Conservation (phyloP, 1,140 invertebrate genomes). For the Lasioglossum albipes region DNA sequence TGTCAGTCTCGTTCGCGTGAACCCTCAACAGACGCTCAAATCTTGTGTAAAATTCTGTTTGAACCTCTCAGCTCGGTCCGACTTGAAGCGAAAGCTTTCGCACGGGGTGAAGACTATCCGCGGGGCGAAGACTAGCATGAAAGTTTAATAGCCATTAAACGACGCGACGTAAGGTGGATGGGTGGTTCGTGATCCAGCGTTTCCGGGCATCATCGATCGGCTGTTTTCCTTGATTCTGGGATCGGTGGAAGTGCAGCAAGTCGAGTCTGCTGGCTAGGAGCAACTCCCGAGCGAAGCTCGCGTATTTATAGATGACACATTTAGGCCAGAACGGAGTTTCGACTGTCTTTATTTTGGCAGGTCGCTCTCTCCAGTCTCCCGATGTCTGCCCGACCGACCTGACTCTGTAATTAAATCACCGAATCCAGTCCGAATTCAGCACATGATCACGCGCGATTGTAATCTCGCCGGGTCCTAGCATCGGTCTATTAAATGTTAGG, state of each 20-base stretch:
- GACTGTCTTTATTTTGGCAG: conserved; percentile 73
- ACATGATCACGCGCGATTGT: conserved; percentile 14
- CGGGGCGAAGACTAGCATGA: not conserved
- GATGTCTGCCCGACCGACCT: conserved; percentile 11
- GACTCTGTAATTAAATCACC: conserved; percentile 35
- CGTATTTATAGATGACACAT: conserved; percentile 79
- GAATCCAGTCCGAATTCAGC: conserved; percentile 18
- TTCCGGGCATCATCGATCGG: conserved; percentile 4
- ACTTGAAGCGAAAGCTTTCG: not conserved
- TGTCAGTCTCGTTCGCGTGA: too few species aligned
- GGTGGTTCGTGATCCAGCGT: not conserved
- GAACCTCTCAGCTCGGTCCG: not conserved
- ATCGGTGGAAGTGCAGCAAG: conserved; percentile 28
- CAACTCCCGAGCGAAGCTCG: conserved; percentile 45
- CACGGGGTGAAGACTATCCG: not conserved
- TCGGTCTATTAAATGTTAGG: conserved; percentile 18
- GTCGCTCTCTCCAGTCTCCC: conserved; percentile 33
- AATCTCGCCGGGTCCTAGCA: conserved; percentile 5
- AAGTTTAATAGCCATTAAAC: conserved; percentile 2
- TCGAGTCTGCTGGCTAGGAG: conserved; percentile 26
- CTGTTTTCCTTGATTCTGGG: conserved; percentile 26
- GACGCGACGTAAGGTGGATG: not conserved
- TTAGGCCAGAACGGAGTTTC: conserved; percentile 70
- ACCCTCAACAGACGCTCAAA: not conserved
- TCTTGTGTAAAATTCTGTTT: not conserved